These are phyloP conservation scores for Hemitrygon akajei DNA, from an alignment of 2,797 vertebrate species.

Conservation along the genomic window DNA sequence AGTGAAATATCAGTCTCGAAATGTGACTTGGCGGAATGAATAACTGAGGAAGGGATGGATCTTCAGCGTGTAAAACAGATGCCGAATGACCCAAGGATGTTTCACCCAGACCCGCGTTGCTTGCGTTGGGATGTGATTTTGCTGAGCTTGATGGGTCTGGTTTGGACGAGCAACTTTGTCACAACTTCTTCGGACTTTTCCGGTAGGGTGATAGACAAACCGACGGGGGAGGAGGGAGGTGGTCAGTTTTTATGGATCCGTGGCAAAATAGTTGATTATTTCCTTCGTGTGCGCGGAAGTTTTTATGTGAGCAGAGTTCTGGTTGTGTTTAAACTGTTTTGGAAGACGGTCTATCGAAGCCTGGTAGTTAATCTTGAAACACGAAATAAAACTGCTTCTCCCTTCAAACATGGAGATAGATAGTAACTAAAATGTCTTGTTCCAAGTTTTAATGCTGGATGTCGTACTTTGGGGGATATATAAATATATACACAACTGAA, in stretches of 20 bases:
- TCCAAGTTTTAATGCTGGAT: not conserved
- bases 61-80: conserved; percentile 36
- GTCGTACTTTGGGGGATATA: not conserved
- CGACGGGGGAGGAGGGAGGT: not conserved
- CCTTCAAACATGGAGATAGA: not conserved
- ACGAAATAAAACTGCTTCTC: not conserved
- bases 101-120: conserved; percentile 62
- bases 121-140: conserved; percentile 61
- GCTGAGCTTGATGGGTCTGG: conserved; percentile 65
- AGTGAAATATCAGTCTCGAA: conserved; percentile 41
- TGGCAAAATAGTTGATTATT: no score
- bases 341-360: not conserved
- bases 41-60: not conserved
- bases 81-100: conserved; percentile 66
- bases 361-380: not conserved
- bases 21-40: not conserved
- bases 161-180: conserved; percentile 61
- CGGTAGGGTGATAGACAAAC: conserved; percentile 56
- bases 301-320: not conserved
- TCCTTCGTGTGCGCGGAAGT: not conserved
- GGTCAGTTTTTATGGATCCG: not conserved
- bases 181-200: conserved; percentile 68
- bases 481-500: not conserved
- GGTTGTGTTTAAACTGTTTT: not conserved
- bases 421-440: not conserved